Percentiles rank a stretch among this genome's conserved stretches.
Evolutionary conservation across 2,797 vertebrate genomes (phyloP).

Genomic region (Hippocampus kuda): DNA sequence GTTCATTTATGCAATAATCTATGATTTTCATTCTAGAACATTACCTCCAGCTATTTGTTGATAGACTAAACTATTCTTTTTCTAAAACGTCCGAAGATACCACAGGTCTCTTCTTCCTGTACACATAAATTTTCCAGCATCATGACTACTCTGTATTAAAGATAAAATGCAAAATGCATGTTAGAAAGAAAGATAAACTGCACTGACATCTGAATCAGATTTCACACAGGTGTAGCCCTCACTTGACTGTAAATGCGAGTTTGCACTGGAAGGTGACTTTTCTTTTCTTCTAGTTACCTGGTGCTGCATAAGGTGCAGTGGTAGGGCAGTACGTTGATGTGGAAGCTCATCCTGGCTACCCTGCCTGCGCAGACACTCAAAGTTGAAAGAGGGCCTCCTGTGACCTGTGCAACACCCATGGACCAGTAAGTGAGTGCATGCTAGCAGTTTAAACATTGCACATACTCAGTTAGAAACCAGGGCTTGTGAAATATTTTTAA

Average conservation of each 20-base stretch:
- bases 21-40: too few species aligned
- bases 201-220: too few species aligned
- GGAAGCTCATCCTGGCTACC: slow-evolving; percentile 89
- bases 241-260: background rate
- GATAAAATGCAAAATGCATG: too few species aligned
- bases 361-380: slow-evolving; percentile 96
- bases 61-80: background rate
- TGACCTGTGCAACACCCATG: slow-evolving; percentile 51
- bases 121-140: too few species aligned
- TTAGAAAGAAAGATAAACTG: background rate
- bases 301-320: slow-evolving; percentile 96
- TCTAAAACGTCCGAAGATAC: too few species aligned
- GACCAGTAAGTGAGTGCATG: slow-evolving; percentile 23
- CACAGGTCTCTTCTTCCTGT: too few species aligned
- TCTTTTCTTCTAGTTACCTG: slow-evolving; percentile 69
- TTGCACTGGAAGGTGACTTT: background rate
- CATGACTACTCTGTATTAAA: too few species aligned
- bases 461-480: background rate
- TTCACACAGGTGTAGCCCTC: too few species aligned
- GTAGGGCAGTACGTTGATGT: slow-evolving; percentile 87
- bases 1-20: too few species aligned
- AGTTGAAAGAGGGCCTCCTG: slow-evolving; percentile 95
- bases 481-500: background rate
- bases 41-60: too few species aligned
- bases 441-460: background rate